These are phyloP conservation scores for Malurus splendens DNA, from an alignment of 2,797 vertebrate species.

Conservation along the genomic window DNA sequence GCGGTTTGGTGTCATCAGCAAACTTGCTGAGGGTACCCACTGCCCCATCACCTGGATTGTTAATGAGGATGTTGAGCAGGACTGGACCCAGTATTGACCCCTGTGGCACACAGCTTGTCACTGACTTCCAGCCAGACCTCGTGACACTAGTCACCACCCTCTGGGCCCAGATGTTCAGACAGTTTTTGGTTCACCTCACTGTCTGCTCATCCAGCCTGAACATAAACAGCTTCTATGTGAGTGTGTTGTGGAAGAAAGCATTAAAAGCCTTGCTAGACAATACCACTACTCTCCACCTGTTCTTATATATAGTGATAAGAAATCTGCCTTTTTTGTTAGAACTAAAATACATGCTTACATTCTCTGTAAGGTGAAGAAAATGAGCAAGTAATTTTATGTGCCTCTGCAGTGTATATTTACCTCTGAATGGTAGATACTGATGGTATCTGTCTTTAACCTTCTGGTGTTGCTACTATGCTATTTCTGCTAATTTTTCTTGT, in stretches of 20 bases:
- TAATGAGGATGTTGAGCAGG: neutral
- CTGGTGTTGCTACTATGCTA: neutral
- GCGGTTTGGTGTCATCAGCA: neutral
- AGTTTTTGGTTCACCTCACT: neutral
- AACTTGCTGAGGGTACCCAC: neutral
- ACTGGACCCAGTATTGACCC: neutral
- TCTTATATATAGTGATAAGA: neutral
- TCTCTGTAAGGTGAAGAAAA: neutral
- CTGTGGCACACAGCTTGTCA: neutral
- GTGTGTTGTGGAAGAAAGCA: neutral
- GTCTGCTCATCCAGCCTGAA: neutral
- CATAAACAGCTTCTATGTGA: neutral
- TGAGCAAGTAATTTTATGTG: neutral
- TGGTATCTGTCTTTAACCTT: neutral
- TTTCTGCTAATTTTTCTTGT: neutral
- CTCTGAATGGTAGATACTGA: neutral
- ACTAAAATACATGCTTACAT: neutral
- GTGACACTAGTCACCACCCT: rapidly evolving
- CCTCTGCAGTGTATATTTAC: neutral
- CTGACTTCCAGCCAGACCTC: neutral
- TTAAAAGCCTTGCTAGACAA: neutral
- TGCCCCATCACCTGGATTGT: neutral
- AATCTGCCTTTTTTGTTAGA: neutral
- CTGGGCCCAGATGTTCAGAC: neutral
- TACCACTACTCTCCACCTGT: neutral